phyloP scores from a whole-genome alignment of 1,140 invertebrate genomes.

The Parasteatoda tepidariorum region DNA sequence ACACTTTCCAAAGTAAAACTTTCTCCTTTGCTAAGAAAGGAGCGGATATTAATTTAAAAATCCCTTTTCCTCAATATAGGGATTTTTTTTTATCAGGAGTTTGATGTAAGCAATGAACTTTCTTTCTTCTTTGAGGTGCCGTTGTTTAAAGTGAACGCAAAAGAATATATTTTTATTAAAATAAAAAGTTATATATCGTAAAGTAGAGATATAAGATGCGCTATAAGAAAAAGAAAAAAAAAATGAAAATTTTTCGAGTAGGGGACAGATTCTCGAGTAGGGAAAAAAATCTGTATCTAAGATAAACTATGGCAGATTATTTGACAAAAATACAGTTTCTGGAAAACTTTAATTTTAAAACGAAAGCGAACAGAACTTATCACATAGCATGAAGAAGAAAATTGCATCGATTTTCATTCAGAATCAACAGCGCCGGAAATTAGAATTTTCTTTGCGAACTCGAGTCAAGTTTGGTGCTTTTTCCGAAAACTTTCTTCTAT shows the following conservation, averaged over 20 bases:
- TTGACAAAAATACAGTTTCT: conserved; percentile 58
- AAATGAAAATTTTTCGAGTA: conserved; percentile 12
- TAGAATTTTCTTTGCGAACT: conserved; percentile 56
- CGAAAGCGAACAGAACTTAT: conserved; percentile 56
- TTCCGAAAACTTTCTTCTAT: not conserved
- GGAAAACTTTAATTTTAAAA: conserved; percentile 59
- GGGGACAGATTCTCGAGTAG: conserved; percentile 19
- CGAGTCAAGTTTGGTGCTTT: not conserved
- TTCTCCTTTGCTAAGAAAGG: too few species aligned
- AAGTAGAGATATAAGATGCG: conserved; percentile 25
- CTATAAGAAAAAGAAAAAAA: conserved; percentile 50
- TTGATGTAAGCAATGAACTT: not conserved
- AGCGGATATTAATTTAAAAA: conserved; percentile 52
- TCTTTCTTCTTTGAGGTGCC: conserved; percentile 5
- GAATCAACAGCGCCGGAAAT: conserved; percentile 58
- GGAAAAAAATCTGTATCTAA: not conserved
- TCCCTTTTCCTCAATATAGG: conserved; percentile 33
- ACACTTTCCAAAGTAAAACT: too few species aligned
- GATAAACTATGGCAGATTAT: conserved; percentile 59
- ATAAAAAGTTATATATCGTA: not conserved
- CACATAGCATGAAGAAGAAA: conserved; percentile 40
- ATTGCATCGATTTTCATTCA: conserved; percentile 54
- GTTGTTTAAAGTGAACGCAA: conserved; percentile 39
- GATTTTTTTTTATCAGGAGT: not conserved
- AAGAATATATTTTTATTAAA: conserved; percentile 5